Base-by-base conservation (phyloP, 1,140 invertebrate species). In the Sarcophaga peregrina region DNA sequence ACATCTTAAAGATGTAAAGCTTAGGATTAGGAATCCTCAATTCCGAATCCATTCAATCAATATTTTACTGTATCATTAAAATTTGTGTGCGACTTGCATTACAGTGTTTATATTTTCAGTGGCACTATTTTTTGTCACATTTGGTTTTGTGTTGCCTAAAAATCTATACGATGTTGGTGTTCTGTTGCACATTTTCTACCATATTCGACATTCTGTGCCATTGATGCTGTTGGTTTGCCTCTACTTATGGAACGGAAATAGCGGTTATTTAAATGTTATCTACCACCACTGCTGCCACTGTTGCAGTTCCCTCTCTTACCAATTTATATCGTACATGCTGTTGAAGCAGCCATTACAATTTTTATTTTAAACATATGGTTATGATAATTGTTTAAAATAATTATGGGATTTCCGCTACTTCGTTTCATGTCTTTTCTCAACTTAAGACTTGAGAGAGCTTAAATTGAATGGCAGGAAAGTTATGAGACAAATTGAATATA, bases 381-480 rank as follows among this genome's bases (percentile, higher is more conserved):
- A 68, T 68, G 62, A 68, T 68, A 68, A 68, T 68, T 68, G 62
- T 68, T 68, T 68, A 68, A 68, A 68, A 20, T 68, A 68, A 68
- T 68, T 68, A 20, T 68, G 62, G 62, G 62, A 68, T 68, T 68
- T 68, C 62, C 62, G 15, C 20, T 68, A 9, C 20, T 20, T 68
- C 20, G 8, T 52, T 52, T 52, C 50, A 52, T 10, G 13, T 10
- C 50, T 52, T 52, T 52, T 52, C 8, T 13, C 25, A 37, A 37
- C 25, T 37, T 37, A 37, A 37, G 25, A 37, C 25, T 37, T 37
- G 25, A 37, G 4, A 37, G 25, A 37, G 25, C 1, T 37, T 37
- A 37, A 37, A 37, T 37, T 37, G 25, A 37, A 37, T 37, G 25
- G 25, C 25, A 37, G 25, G 25, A 37, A 37, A 4, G 4, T 37